Evolutionary conservation across 2,888 invertebrate species (phyloP), one percentile per base, ranked within the genome.

Genomic region (Lasioglossum oenotherae): DNA sequence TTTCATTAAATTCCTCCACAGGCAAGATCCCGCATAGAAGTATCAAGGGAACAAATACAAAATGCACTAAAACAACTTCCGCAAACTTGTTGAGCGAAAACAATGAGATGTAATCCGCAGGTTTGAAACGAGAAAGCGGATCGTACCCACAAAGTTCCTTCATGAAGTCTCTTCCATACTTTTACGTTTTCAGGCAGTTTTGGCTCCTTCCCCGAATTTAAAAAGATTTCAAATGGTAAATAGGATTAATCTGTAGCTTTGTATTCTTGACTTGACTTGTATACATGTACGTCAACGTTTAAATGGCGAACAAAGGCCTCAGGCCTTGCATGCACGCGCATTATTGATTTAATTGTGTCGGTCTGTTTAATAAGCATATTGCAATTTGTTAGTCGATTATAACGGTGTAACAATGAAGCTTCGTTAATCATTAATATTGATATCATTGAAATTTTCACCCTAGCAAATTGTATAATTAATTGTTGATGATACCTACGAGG

Each of bases 51-150:
- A 64, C 35, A 67, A 19, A 8, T 19, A 35, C 19, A 35, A 67
- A 67, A 35, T 67, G 67, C 35, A 10, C 23, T 23, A 38, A 69
- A 41, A 41, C 69, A 38, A 23, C n/a, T 69, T 38, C 10, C 38
- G 19, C 23, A 12, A 38, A 38, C 38, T 75, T 67, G 31, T 64
- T 23, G 64, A 76, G 44, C 44, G 38, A 44, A 60, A 76, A 76
- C 57, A n/a, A 53, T n/a, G 60, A 44, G 60, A 41, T 41, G 27
- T 75, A 75, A 75, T 75, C 60, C 64, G 44, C 12, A 60, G 12
- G 16, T 44, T 64, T 76, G 44, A 31, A 76, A 76, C 12, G 31
- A 10, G 10, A 44, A 41, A n/a, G 27, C 41, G 10, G 5, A 14
- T 27, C 31, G 27, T 38, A 75, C 27, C 12, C 38, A 60, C 41